These are phyloP conservation scores for Leptinotarsa undecemlineata DNA, from an alignment of 1,140 invertebrate species.

Conservation along the genomic window DNA sequence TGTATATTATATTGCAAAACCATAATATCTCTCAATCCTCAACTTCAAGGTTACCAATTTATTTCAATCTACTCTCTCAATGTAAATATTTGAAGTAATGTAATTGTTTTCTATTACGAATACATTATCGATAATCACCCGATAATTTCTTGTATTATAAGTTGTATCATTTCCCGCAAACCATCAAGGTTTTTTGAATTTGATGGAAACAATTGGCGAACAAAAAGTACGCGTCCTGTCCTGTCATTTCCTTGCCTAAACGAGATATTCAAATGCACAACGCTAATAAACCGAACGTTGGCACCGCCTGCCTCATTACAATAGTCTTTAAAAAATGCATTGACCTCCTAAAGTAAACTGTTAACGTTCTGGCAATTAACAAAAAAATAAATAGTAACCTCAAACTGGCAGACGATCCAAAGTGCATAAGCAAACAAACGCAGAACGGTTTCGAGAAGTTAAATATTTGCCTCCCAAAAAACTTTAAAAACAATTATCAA, in stretches of 20 bases:
- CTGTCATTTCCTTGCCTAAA: background rate
- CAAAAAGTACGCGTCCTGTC: background rate
- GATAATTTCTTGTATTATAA: no score
- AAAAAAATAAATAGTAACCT: conserved; percentile 22
- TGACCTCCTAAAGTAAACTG: conserved; percentile 26
- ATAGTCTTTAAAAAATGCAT: conserved; percentile 26
- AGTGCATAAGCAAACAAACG: conserved; percentile 24
- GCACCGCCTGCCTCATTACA: conserved; percentile 15
- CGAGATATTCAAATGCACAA: conserved; percentile 5
- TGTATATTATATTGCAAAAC: no score
- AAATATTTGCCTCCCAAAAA: conserved; percentile 23
- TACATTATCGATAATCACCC: no score
- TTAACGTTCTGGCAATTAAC: conserved; percentile 20
- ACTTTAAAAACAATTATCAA: conserved; percentile 26
- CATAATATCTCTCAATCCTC: no score
- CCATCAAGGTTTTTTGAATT: no score
- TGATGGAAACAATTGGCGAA: no score
- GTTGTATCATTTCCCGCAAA: no score
- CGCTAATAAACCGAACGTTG: background rate
- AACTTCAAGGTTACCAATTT: no score
- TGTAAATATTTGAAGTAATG: no score
- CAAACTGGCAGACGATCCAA: conserved; percentile 21
- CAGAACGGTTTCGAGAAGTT: conserved; percentile 20
- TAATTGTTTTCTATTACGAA: no score
- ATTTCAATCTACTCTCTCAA: no score